A percentile compares a stretch with the other conserved stretches of the same genome.
Conservation (phyloP, 2,888 invertebrate species). For the Morpho helenor region DNA sequence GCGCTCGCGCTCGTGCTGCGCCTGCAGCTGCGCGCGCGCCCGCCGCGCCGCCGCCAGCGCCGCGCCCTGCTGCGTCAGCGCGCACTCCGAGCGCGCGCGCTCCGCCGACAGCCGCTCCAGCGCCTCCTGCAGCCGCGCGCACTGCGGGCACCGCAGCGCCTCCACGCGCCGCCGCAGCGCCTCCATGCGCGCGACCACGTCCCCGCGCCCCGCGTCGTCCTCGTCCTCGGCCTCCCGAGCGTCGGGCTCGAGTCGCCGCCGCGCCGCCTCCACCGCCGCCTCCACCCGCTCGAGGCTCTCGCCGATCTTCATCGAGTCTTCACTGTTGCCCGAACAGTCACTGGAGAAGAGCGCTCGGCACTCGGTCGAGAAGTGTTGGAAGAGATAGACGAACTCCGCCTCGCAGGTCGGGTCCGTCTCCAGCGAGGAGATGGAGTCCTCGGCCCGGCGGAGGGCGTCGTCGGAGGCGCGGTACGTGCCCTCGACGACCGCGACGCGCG, state of each 20-base stretch:
- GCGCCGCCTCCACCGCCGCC: conserved; percentile 64
- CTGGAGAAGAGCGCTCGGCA: conserved; percentile 80
- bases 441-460: conserved; percentile 43
- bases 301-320: conserved; percentile 77
- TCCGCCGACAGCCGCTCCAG: conserved; percentile 66
- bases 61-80: conserved; percentile 62
- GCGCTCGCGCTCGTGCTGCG: conserved; percentile 78
- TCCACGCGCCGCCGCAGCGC: conserved; percentile 68
- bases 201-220: conserved; percentile 24
- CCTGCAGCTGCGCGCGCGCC: conserved; percentile 62
- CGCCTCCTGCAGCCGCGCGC: conserved; percentile 75
- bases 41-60: conserved; percentile 68
- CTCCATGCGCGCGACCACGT: conserved; percentile 56
- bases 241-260: conserved; percentile 48
- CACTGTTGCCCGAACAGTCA: conserved; percentile 78
- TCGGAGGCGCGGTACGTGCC: conserved; percentile 71
- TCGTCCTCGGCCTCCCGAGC: conserved; percentile 28
- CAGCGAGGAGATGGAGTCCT: conserved; percentile 65
- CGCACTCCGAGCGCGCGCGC: conserved; percentile 59
- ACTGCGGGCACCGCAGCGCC: conserved; percentile 74
- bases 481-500: conserved; percentile 84
- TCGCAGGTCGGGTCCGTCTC: conserved; percentile 80
- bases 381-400: conserved; percentile 83
- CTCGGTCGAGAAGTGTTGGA: conserved; percentile 81
- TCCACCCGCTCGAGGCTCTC: conserved; percentile 74